These are phyloP conservation scores for Ctenoplectra terminalis DNA, from an alignment of 1,140 invertebrate genomes.

Conservation along the genomic window DNA sequence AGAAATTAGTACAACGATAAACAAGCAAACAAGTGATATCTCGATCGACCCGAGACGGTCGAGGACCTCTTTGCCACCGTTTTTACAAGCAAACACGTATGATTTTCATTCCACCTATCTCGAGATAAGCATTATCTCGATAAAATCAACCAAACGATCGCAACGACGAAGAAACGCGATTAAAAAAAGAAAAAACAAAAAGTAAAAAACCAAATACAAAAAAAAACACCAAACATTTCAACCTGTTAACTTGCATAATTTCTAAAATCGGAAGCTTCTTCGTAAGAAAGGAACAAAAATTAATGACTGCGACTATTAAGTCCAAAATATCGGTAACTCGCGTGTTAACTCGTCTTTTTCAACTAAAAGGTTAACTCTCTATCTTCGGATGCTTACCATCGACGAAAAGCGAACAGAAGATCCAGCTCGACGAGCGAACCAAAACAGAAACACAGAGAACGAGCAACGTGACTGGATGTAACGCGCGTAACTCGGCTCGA, in stretches of 20 bases:
- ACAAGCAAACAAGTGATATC: neutral
- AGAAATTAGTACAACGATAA: neutral
- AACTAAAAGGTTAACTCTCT: no score
- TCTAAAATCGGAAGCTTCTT: no score
- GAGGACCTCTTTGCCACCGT: neutral
- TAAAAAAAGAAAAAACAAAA: neutral
- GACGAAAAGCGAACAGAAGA: no score
- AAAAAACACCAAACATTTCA: no score
- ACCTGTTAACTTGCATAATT: no score
- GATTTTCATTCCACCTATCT: neutral
- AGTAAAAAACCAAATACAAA: no score
- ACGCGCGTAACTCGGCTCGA: constrained; percentile 29
- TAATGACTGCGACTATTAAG: no score
- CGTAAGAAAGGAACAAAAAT: no score
- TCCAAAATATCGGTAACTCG: no score
- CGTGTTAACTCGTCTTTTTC: no score
- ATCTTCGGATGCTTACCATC: no score
- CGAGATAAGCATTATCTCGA: constrained; percentile 22
- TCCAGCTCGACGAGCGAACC: neutral
- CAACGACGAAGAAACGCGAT: neutral
- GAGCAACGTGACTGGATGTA: neutral
- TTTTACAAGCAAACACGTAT: neutral
- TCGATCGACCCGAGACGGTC: neutral
- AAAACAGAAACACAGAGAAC: neutral
- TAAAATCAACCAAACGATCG: neutral